Evolutionary conservation across 2,888 invertebrate species (phyloP), one percentile per base, ranked within the genome.

Genomic region (Tetrapedia diversipes): DNA sequence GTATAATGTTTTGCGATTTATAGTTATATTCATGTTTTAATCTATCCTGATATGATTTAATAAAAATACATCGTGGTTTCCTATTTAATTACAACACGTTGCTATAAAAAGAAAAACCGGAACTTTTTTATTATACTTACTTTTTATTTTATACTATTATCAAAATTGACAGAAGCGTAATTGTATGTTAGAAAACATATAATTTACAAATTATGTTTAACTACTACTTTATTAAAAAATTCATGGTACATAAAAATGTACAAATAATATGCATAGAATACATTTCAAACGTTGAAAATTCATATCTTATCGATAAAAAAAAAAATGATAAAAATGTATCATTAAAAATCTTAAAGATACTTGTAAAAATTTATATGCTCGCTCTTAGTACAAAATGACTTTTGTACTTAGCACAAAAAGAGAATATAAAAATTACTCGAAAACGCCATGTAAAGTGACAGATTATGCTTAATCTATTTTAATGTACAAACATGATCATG

Each of bases 191-290:
- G 3, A 1, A 49, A 24, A 49, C 16, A 14, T 24, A 24, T 16
- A 37, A 32, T 19, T 47, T 56, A 19, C 27, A 34, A 32, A 16
- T 43, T 43, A 39, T 24, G 41, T 41, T 27, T 10, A 54, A 51
- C 19, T 6, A n/a, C 2, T n/a, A 16, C 32, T 76, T 67, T 51
- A 47, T 67, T 75, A 59, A 49, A 43, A 49, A 37, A 24, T 16
- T 45, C 57, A 22, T 10, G 0, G 34, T 77, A 75, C 63, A 68
- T 24, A 75, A 41, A 47, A 53, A 60, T 37, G 32, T 72, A 57
- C 43, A 59, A 64, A 72, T 29, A 53, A 37, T 37, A 24, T 32
- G 43, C 39, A 16, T 45, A 32, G 39, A 29, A 59, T 39, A 64
- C 19, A 49, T 27, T 45, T 32, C 0, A 39, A 69, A 39, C 4